Evolutionary conservation across 2,888 invertebrate species (phyloP), one percentile per base, ranked within the genome.

Genomic region (Therioaphis trifolii): DNA sequence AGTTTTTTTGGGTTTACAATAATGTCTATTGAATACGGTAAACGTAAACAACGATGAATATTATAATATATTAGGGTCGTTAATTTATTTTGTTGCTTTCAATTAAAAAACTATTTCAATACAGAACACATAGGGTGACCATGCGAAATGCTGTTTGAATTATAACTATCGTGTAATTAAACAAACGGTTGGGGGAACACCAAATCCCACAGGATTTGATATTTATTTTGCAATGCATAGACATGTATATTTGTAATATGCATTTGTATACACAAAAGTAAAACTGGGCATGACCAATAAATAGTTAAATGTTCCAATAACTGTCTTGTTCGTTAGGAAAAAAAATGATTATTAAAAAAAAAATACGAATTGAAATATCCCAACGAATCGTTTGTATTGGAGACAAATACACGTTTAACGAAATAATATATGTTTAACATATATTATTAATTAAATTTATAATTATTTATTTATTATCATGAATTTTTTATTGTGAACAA

Each of bases 81-180:
- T 71, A 80, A 71, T 80, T 71, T 80, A 80, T 71, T 80, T 80
- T n/a, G 55, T 71, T 69, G 55, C 58, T 71, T 79, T 71, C 71
- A 72, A 80, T 80, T 80, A 82, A 82, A 72, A 74, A 82, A 82
- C 74, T 40, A 52, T 82, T 82, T 82, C 63, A 74, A 74, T 72
- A 80, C 40, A 49, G 15, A 21, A 11, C 35, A 29, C 21, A 21
- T 63, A 72, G 24, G 68, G 35, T 27, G 43, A 43, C 14, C 29
- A 49, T 24, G 52, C n/a, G 29, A 66, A 74, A 40, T 52, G 82
- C 74, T 82, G 63, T 74, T 74, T 82, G 82, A 82, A 74, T 82
- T 74, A 82, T 74, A 63, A 74, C 74, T 49, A 49, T 49, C 52
- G 24, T 82, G 72, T 74, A 82, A 82, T 82, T 72, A 82, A 82